These are phyloP conservation scores for Brachionichthys hirsutus DNA, from an alignment of 2,113 vertebrate species.

Conservation along the genomic window DNA sequence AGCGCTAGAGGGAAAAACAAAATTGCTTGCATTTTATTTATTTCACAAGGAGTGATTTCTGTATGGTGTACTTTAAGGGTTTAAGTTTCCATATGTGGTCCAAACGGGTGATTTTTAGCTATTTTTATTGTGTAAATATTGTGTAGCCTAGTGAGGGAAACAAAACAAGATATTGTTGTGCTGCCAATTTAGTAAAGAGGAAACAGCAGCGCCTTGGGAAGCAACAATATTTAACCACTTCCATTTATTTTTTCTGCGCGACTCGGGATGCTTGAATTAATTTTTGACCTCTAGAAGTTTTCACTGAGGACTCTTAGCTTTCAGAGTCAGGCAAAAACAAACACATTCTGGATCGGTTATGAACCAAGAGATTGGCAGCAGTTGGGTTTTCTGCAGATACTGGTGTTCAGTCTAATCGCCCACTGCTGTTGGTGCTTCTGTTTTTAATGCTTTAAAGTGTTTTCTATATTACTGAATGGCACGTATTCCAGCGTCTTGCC, in stretches of 20 bases:
- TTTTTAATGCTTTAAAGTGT: conserved; percentile 18
- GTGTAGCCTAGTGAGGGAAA: conserved; percentile 2
- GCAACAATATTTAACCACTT: not conserved
- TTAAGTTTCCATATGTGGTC: not conserved
- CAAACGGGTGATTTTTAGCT: not conserved
- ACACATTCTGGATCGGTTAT: too few relatives aligned
- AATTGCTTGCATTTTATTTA: not conserved
- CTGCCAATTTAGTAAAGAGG: conserved; percentile 14
- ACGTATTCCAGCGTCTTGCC: conserved; percentile 45
- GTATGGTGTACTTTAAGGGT: not conserved
- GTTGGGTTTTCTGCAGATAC: conserved; percentile 1
- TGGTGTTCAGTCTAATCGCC: conserved; percentile 6
- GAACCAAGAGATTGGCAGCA: too few relatives aligned
- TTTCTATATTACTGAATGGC: conserved; percentile 39
- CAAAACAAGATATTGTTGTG: conserved; percentile 7
- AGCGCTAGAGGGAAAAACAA: not conserved
- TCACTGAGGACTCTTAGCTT: conserved; percentile 5
- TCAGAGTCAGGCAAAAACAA: conserved; percentile 20
- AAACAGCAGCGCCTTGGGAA: conserved; percentile 11
- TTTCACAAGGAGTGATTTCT: not conserved
- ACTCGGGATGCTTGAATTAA: conserved; percentile 10
- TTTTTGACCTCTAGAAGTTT: not conserved
- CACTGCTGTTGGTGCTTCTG: not conserved
- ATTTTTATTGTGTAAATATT: conserved; percentile 18
- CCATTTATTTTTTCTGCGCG: not conserved